A percentile compares a stretch with the other conserved stretches of the same genome.
phyloP scores from a whole-genome alignment of 2,888 invertebrate species.

The Cephus rjabovi region DNA sequence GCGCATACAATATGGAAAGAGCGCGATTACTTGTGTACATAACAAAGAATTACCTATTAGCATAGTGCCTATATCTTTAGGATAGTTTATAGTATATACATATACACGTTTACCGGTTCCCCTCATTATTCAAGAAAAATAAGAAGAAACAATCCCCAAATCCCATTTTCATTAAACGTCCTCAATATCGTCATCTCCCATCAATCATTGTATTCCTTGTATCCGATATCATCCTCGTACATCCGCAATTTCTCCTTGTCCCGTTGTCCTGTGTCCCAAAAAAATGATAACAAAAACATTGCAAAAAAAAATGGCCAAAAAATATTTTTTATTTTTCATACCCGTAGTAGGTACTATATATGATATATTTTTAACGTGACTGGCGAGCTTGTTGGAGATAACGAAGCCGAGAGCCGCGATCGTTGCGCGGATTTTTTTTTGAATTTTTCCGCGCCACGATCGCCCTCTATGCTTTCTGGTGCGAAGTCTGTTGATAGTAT shows the following conservation, averaged over 20 bases:
- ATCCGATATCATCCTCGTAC: conserved; percentile 4
- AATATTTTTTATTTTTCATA: conserved; percentile 51
- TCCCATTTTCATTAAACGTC: neutral
- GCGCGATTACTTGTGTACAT: conserved; percentile 20
- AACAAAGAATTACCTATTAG: conserved; percentile 30
- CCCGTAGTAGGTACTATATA: conserved; percentile 33
- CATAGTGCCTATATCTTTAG: conserved; percentile 31
- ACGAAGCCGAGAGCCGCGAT: conserved; percentile 3
- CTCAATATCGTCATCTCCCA: neutral
- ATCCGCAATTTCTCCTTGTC: neutral
- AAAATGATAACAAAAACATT: conserved; percentile 15
- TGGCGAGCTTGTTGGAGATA: conserved; percentile 14
- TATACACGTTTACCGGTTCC: neutral
- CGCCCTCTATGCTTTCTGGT: conserved; percentile 24
- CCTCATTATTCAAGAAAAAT: neutral
- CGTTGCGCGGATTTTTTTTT: neutral
- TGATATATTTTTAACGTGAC: conserved; percentile 37
- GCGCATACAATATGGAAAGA: neutral
- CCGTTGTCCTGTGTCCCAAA: conserved; percentile 9
- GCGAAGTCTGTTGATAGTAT: conserved; percentile 29
- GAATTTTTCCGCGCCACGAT: conserved; percentile 13
- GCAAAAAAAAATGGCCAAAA: conserved; percentile 34
- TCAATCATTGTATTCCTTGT: neutral
- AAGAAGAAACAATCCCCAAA: neutral
- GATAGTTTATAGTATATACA: conserved; percentile 8